These are phyloP conservation scores for Pocillopora meandrina DNA, from an alignment of 92 coral and sea anemone species.

Conservation along the genomic window DNA sequence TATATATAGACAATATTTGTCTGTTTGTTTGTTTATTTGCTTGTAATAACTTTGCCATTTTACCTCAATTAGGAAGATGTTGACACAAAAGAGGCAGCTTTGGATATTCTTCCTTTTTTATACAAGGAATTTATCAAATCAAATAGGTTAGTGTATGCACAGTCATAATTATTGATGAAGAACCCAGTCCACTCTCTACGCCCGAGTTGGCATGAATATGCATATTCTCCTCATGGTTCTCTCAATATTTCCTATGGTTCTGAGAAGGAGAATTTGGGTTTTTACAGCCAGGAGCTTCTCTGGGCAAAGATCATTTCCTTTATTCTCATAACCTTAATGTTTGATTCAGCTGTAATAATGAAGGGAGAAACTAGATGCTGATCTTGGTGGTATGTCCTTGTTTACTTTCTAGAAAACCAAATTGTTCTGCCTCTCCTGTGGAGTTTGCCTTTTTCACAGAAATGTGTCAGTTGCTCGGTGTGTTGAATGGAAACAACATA, in stretches of 20 bases:
- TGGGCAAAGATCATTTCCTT: too few species aligned
- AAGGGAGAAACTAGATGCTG: too few species aligned
- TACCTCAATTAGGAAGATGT: background rate
- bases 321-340: too few species aligned
- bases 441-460: constrained; percentile 83
- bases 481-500: background rate
- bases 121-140: constrained; percentile 22
- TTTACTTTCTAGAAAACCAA: background rate
- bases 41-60: background rate
- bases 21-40: background rate
- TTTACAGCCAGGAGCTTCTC: too few species aligned
- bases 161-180: background rate
- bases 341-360: too few species aligned
- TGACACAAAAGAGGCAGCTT: constrained; percentile 2
- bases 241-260: too few species aligned
- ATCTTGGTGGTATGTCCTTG: too few species aligned
- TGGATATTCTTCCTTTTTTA: constrained; percentile 22
- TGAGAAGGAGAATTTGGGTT: too few species aligned
- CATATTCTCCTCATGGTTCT: too few species aligned
- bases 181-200: too few species aligned
- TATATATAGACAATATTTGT: background rate
- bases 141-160: constrained; percentile 15
- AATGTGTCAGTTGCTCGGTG: constrained; percentile 58
- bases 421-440: constrained; percentile 26
- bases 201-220: too few species aligned